A percentile compares a stretch with the other conserved stretches of the same genome.
phyloP scores from a whole-genome alignment of 2,113 vertebrate species.

The Cervus canadensis region DNA sequence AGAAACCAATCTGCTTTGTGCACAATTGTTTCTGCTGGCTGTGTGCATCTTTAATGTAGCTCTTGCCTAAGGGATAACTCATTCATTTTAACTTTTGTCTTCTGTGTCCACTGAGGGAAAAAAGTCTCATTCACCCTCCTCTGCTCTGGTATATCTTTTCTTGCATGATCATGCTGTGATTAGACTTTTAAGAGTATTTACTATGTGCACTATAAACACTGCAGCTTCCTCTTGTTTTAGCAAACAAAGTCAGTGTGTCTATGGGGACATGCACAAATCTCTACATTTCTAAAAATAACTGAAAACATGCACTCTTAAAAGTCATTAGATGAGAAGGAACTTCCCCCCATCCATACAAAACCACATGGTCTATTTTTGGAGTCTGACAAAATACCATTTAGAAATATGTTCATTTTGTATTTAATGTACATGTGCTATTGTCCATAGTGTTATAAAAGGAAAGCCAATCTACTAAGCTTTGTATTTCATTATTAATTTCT shows the following conservation, averaged over 20 bases:
- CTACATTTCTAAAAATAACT: neutral
- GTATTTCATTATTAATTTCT: neutral
- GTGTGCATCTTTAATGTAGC: conserved; percentile 86
- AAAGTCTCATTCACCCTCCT: neutral
- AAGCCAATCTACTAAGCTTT: neutral
- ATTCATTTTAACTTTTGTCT: conserved; percentile 58
- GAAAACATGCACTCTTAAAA: neutral
- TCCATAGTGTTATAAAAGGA: neutral
- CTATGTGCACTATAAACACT: conserved; percentile 90
- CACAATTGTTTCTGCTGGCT: conserved; percentile 87
- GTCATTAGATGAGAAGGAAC: neutral
- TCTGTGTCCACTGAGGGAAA: neutral
- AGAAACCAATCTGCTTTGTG: conserved; percentile 73
- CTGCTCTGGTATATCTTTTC: conserved; percentile 76
- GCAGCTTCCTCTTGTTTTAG: conserved; percentile 89
- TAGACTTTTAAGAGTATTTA: conserved; percentile 91
- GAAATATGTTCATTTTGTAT: neutral
- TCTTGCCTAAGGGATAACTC: conserved; percentile 78
- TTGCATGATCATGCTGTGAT: conserved; percentile 86
- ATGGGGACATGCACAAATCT: neutral
- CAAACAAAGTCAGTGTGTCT: neutral
- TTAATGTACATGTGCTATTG: neutral
- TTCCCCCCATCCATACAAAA: neutral
- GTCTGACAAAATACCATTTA: neutral
- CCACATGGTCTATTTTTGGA: neutral